phyloP scores from a whole-genome alignment of 2,797 vertebrate genomes.

The Pseudotriccus pelzelni region DNA sequence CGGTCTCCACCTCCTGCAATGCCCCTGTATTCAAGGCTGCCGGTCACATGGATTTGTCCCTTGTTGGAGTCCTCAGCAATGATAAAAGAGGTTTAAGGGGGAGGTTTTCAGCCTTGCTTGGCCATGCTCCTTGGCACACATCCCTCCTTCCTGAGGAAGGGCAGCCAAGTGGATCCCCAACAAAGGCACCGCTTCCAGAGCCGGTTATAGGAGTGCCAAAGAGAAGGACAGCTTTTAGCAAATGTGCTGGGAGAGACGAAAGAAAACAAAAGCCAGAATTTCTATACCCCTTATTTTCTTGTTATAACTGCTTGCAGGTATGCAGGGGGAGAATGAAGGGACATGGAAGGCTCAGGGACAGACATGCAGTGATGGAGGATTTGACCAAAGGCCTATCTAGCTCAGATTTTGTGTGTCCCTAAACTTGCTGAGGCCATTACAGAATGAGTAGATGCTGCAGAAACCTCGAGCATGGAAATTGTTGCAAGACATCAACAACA shows the following conservation, averaged over 20 bases:
- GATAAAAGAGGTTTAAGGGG: not conserved
- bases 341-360: not conserved
- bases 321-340: not conserved
- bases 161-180: slow-evolving; percentile 25
- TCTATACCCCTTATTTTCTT: not conserved
- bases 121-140: not conserved
- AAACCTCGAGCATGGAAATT: accelerated
- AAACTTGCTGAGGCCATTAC: not conserved
- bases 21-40: not conserved
- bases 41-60: not conserved
- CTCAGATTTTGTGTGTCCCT: not conserved
- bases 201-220: not conserved
- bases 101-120: not conserved
- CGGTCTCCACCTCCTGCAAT: not conserved
- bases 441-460: not conserved
- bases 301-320: not conserved
- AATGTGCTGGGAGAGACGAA: not conserved
- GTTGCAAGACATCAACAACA: not conserved
- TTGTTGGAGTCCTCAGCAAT: not conserved
- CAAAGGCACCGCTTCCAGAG: not conserved
- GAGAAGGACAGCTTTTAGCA: not conserved
- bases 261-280: not conserved
- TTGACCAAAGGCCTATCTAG: not conserved
- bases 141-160: not conserved
- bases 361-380: not conserved